These are phyloP conservation scores for Cynopterus brachyotis DNA, from an alignment of 2,113 vertebrate species.

Conservation along the genomic window DNA sequence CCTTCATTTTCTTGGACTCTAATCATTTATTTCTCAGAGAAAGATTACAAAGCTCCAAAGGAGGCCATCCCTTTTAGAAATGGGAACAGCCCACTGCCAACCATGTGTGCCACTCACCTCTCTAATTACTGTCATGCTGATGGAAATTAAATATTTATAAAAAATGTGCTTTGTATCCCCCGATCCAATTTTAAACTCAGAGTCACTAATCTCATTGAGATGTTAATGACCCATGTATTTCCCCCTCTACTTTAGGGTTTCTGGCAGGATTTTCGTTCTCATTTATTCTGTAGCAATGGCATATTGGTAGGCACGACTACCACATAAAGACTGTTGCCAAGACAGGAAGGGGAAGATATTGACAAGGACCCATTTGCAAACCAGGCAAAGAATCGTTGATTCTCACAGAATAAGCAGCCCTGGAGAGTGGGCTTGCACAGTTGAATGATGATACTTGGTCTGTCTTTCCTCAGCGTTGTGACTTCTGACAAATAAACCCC, in stretches of 20 bases:
- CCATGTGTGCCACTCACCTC: conserved; percentile 55
- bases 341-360: not conserved
- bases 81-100: conserved; percentile 68
- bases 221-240: conserved; percentile 62
- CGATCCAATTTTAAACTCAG: conserved; percentile 79
- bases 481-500: not conserved
- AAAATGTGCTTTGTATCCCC: conserved; percentile 81
- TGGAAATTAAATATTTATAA: conserved; percentile 85
- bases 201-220: conserved; percentile 79
- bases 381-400: not conserved
- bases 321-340: not conserved
- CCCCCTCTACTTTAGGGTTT: not conserved
- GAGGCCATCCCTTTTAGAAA: conserved; percentile 59
- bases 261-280: conserved; percentile 55
- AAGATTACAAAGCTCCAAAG: conserved; percentile 62
- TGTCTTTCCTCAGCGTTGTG: not conserved
- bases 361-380: not conserved
- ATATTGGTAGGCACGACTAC: not conserved
- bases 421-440: not conserved
- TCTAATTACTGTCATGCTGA: conserved; percentile 79
- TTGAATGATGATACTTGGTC: not conserved
- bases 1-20: conserved; percentile 26
- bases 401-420: accelerated
- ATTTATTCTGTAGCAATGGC: conserved; percentile 58
- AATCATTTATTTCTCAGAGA: conserved; percentile 68